A percentile compares a stretch with the other conserved stretches of the same genome.
phyloP scores from a whole-genome alignment of 2,888 invertebrate genomes.

The Sesia bembeciformis region DNA sequence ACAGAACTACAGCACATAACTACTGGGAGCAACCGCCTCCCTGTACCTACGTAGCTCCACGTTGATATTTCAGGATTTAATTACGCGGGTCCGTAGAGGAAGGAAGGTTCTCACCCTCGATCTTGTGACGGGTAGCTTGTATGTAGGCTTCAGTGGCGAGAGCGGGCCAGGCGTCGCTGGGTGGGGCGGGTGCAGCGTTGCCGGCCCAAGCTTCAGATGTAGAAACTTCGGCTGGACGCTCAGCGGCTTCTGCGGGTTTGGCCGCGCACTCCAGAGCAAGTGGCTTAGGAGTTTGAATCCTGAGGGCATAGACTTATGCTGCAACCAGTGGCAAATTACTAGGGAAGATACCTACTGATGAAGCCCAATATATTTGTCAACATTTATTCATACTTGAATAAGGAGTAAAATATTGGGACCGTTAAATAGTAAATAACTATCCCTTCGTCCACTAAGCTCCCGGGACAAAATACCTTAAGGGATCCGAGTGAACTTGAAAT shows the following conservation, averaged over 20 bases:
- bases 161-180: constrained; percentile 45
- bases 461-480: no score
- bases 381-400: no score
- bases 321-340: no score
- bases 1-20: no score
- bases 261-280: constrained; percentile 49
- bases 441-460: no score
- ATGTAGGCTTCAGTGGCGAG: constrained; percentile 57
- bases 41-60: no score
- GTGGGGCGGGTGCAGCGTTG: constrained; percentile 22
- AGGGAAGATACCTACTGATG: no score
- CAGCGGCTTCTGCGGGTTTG: constrained; percentile 35
- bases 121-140: constrained; percentile 57
- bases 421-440: no score
- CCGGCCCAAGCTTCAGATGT: constrained; percentile 54
- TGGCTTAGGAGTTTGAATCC: constrained; percentile 67
- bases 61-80: constrained; percentile 48
- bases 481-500: no score
- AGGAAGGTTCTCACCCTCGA: constrained; percentile 63
- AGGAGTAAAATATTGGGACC: no score
- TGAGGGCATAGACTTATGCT: constrained; percentile 8
- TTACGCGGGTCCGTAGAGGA: constrained; percentile 67
- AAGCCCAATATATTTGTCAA: no score
- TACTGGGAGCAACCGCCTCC: no score
- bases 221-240: constrained; percentile 62